A percentile compares a stretch with the other conserved stretches of the same genome.
Conservation (phyloP, 2,113 vertebrate species). For the Mustelus asterias region DNA sequence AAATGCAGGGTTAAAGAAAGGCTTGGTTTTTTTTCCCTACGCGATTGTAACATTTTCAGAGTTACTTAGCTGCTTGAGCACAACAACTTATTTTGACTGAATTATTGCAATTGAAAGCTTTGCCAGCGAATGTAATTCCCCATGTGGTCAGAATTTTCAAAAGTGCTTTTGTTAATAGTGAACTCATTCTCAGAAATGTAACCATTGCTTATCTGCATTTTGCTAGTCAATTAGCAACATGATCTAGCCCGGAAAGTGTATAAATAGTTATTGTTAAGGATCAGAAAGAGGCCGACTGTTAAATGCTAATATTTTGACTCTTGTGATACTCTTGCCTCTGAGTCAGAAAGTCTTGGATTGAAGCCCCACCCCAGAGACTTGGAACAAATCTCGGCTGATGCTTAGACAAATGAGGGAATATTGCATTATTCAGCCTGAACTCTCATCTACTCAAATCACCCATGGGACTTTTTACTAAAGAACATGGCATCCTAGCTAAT, state of each 20-base stretch:
- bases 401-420: not conserved
- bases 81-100: not conserved
- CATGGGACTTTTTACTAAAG: not conserved
- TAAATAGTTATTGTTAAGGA: not conserved
- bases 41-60: not conserved
- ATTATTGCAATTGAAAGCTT: not conserved
- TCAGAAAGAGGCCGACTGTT: not conserved
- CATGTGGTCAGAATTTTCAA: not conserved
- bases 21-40: not conserved
- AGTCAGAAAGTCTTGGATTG: not conserved
- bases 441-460: not conserved
- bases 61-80: not conserved
- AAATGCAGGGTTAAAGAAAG: not conserved
- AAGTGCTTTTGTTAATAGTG: not conserved
- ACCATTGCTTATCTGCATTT: not conserved
- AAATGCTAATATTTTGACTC: not conserved
- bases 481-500: not conserved
- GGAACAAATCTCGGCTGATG: not conserved
- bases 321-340: not conserved
- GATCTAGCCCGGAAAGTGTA: not conserved
- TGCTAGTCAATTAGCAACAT: not conserved
- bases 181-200: not conserved
- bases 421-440: not conserved
- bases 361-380: not conserved
- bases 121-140: not conserved